Evolutionary conservation across 2,797 vertebrate genomes (phyloP), one percentile per base, ranked within the genome.

Genomic region (Pithecia hirsuta): DNA sequence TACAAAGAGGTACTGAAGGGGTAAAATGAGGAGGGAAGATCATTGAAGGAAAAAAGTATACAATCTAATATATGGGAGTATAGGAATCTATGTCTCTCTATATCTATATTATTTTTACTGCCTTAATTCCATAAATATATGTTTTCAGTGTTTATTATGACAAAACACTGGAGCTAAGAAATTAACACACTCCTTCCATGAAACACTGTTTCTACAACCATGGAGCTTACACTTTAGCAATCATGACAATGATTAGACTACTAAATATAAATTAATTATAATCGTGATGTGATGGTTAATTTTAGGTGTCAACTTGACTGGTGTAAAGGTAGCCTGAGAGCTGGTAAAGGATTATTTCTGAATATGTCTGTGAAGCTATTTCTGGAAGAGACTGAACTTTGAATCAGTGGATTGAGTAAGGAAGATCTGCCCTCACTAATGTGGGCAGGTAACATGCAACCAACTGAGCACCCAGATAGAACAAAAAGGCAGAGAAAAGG

Each of bases 121-220:
- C 13, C 30, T 70, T 59, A 78, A 74, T 39, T n/a, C 24, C 46
- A n/a, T 39, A 15, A 50, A 3, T 67, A 12, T 41, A 22, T 74
- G 41, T 95, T 67, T 44, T 85, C 61, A 89, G 59, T 78, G n/a
- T 67, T 97, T 64, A 90, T 82, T 48, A 55, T 36, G 28, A 84
- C 15, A 81, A 52, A 90, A 36, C 6, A 50, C 9, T 20, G 44
- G 89, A 44, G 5, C 3, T 70, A 89, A 76, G 88, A 93, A 89
- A 70, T 33, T 72, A 78, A 80, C 33, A 92, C 0, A 28, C 24
- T 33, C 52, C n/a, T 2, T 48, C 61, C 3, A 26, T 10, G 46
- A 80, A 84, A 74, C 61, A 91, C 33, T 83, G n/a, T 41, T 82
- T 91, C 33, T 79, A 36, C 6, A 57, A 36, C 79, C 52, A 55